A percentile compares a stretch with the other conserved stretches of the same genome.
Evolutionary conservation across 2,888 invertebrate species (phyloP).

Genomic region (Oeneis ivallda): DNA sequence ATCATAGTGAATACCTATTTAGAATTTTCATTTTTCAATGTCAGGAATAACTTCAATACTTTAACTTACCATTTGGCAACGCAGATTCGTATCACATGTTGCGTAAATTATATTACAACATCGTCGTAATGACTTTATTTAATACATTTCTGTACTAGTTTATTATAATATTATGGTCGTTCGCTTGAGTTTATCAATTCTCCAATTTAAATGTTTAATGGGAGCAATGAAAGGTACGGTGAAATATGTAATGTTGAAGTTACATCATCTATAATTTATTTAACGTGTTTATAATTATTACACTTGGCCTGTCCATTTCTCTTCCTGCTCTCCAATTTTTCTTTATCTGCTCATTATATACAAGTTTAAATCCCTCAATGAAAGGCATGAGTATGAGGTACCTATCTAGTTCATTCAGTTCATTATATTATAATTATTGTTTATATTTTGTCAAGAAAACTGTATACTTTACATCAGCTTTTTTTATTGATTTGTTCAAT

Average conservation of each 20-base stretch:
- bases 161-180: background rate
- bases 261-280: background rate
- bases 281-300: background rate
- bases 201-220: background rate
- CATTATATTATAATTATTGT: background rate
- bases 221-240: background rate
- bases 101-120: background rate
- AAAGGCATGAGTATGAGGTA: background rate
- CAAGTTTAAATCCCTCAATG: background rate
- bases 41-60: slow-evolving; percentile 1
- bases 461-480: background rate
- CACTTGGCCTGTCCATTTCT: background rate
- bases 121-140: background rate
- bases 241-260: background rate
- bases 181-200: background rate
- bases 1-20: background rate
- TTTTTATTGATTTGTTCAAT: background rate
- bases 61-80: slow-evolving; percentile 9
- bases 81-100: slow-evolving; percentile 4
- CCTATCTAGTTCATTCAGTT: background rate
- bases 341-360: background rate
- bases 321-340: background rate
- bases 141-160: background rate
- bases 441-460: background rate
- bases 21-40: slow-evolving; percentile 8